Evolutionary conservation across 2,113 vertebrate genomes (phyloP), one percentile per base, ranked within the genome.

Genomic region (Tragulus kanchil): DNA sequence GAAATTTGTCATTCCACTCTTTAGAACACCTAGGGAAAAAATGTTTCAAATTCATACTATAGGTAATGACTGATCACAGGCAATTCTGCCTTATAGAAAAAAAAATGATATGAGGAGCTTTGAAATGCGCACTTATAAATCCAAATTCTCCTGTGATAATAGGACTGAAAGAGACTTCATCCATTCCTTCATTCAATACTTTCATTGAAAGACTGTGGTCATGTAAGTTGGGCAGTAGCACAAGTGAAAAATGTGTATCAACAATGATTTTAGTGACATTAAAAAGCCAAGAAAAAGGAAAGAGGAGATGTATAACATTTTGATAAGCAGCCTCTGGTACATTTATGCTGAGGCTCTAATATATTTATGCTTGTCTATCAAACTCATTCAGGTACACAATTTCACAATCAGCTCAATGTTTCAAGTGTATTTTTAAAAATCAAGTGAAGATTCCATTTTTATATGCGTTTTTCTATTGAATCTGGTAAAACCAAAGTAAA

Each of bases 351-450:
- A 88, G 26, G 54, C 12, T n/a, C 52, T 65, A 65, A 83, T 50
- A 79, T 54, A 91, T 97, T 93, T 86, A 82, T 90, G 62, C 56
- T 86, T 67, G 69, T 25, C 12, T 82, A 48, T 69, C 67, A 87
- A 64, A 92, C 56, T 64, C 36, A 93, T 79, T 86, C 56, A 96
- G 71, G 23, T 90, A 78, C 26, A 36, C 13, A 56, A 48, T 71
- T 89, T 52, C 62, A 92, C 3, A 78, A 89, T 86, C 23, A 91
- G 50, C 7, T 95, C 52, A 94, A 89, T 89, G 85, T 95, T n/a
- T 58, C 88, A 65, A 31, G 15, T 64, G n/a, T 4, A 58, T 90
- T 94, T 93, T 85, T 3, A 23, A 86, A 94, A 86, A n/a, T 61
- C 10, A 96, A 92, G 73, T 17, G 21, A 82, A 92, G 58, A 89